Evolutionary conservation across 1,140 invertebrate species (phyloP).

Genomic region (Temnothorax curvispinosus): DNA sequence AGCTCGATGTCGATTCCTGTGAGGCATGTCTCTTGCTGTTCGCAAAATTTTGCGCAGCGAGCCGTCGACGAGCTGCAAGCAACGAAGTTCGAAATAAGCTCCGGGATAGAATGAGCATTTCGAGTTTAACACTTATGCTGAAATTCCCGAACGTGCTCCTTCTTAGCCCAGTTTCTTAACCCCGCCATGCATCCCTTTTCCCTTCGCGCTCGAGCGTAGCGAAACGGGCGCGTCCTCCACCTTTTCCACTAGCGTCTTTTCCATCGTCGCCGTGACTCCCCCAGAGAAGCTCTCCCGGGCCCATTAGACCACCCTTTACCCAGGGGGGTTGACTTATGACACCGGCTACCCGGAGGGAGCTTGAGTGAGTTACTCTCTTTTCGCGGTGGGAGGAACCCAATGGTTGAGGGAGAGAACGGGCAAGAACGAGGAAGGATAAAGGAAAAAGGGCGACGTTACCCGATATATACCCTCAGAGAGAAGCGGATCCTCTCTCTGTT

Average conservation of each 20-base stretch:
- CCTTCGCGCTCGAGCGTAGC: conserved; percentile 22
- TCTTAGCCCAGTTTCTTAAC: conserved; percentile 49
- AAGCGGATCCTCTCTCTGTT: conserved; percentile 6
- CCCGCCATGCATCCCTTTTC: not conserved
- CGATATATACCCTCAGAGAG: conserved; percentile 30
- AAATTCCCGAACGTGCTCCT: conserved; percentile 47
- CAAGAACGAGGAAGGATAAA: conserved; percentile 21
- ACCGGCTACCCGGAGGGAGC: conserved; percentile 53
- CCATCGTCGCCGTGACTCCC: not conserved
- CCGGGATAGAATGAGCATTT: conserved; percentile 22
- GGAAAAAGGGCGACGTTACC: conserved; percentile 34
- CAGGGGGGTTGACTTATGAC: conserved; percentile 76
- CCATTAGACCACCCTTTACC: conserved; percentile 75
- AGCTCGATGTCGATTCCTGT: not conserved
- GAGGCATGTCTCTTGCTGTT: not conserved
- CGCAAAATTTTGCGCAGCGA: conserved; percentile 40
- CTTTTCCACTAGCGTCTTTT: conserved; percentile 9
- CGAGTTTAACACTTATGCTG: conserved; percentile 59
- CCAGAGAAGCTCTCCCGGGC: conserved; percentile 54
- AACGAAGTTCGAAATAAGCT: conserved; percentile 54
- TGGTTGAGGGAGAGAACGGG: not conserved
- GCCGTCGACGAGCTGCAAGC: not conserved
- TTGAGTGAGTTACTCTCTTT: conserved; percentile 75
- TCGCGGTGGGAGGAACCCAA: not conserved
- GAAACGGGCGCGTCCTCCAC: not conserved